Evolutionary conservation across 2,797 vertebrate genomes (phyloP).

Genomic region (Chrysocyon brachyurus): DNA sequence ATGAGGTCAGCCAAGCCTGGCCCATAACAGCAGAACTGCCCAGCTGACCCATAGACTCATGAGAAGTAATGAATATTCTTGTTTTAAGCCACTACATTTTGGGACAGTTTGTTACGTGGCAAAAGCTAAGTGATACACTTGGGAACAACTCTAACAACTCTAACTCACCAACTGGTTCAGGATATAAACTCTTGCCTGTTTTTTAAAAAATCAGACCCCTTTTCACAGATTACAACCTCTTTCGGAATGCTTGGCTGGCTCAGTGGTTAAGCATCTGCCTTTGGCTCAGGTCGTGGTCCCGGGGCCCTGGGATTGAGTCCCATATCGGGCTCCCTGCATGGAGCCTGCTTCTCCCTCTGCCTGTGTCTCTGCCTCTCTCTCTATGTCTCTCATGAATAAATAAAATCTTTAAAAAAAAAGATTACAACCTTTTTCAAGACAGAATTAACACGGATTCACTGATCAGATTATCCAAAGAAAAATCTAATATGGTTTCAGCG

Average conservation of each 20-base stretch:
- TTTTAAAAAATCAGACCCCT: background rate
- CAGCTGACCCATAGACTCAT: background rate
- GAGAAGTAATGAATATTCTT: background rate
- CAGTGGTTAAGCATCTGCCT: too few relatives aligned
- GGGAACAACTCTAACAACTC: background rate
- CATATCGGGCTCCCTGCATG: too few relatives aligned
- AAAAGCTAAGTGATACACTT: background rate
- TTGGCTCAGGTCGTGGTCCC: too few relatives aligned
- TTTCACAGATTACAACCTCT: background rate
- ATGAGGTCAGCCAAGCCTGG: background rate
- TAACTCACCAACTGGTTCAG: constrained; percentile 15
- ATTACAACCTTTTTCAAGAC: constrained; percentile 22
- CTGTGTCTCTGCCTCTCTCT: too few relatives aligned
- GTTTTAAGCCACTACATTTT: background rate
- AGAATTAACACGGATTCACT: background rate
- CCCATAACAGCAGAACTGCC: background rate
- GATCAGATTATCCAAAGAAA: background rate
- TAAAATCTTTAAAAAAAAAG: background rate
- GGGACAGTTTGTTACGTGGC: background rate
- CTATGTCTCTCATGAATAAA: too few relatives aligned
- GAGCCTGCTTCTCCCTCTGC: too few relatives aligned
- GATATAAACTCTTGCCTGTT: background rate
- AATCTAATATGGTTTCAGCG: background rate
- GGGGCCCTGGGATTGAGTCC: too few relatives aligned
- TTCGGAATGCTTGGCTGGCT: background rate